Evolutionary conservation across 2,888 invertebrate genomes (phyloP).

Genomic region (Xestoiulus laeticollis): DNA sequence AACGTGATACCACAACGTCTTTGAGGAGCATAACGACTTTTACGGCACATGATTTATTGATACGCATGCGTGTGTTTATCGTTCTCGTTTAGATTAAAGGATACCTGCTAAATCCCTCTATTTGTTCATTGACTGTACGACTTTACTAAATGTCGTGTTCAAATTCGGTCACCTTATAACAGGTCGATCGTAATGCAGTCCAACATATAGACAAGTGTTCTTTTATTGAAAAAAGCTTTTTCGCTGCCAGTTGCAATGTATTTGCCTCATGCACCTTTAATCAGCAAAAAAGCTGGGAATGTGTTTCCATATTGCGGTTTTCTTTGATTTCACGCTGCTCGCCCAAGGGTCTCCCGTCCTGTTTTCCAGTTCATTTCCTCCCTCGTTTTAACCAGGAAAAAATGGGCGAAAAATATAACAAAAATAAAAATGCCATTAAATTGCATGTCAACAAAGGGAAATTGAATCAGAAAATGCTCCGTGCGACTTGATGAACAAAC

Average conservation of each 20-base stretch:
- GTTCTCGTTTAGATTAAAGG: too few species aligned
- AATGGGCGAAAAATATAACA: slow-evolving; percentile 11
- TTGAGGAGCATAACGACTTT: too few species aligned
- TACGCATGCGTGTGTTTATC: too few species aligned
- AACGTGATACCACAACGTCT: too few species aligned
- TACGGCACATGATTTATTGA: too few species aligned
- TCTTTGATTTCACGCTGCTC: slow-evolving; percentile 40
- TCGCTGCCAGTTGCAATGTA: too few species aligned
- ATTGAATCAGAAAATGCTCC: slow-evolving; percentile 47
- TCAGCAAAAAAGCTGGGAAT: not conserved
- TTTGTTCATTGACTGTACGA: not conserved
- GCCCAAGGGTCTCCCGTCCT: slow-evolving; percentile 43
- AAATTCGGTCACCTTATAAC: too few species aligned
- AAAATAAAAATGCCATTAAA: slow-evolving; percentile 40
- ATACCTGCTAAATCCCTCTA: not conserved
- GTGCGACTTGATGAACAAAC: slow-evolving; percentile 42
- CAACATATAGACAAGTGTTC: not conserved
- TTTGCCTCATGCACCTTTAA: slow-evolving; percentile 20
- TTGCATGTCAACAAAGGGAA: slow-evolving; percentile 45
- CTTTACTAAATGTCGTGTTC: too few species aligned
- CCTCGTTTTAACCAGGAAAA: slow-evolving; percentile 36
- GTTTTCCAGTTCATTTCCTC: slow-evolving; percentile 43
- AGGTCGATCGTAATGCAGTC: not conserved
- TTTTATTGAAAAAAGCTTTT: too few species aligned
- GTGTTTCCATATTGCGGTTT: slow-evolving; percentile 32